Percentiles rank a stretch among this genome's conserved stretches.
Evolutionary conservation across 2,797 vertebrate species (phyloP).

Genomic region (Sebastes flavidus): DNA sequence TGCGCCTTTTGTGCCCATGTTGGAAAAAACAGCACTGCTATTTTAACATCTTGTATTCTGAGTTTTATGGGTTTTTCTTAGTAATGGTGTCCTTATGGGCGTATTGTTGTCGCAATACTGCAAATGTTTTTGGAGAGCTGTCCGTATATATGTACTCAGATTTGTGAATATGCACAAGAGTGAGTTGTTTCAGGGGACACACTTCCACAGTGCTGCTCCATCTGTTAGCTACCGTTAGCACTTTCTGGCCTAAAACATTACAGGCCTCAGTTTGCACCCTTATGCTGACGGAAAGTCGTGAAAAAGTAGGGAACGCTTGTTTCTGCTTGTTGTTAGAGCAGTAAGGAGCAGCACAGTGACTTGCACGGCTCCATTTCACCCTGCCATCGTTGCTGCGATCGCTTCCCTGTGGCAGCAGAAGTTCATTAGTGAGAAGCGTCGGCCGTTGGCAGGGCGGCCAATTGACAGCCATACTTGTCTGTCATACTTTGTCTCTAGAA

Average conservation of each 20-base stretch:
- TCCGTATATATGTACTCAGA: neutral
- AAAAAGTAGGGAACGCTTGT: neutral
- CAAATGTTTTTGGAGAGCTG: too few relatives aligned
- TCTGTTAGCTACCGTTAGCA: neutral
- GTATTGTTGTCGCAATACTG: neutral
- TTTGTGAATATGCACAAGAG: neutral
- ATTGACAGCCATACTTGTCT: neutral
- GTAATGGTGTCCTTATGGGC: neutral
- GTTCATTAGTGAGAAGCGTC: too few relatives aligned
- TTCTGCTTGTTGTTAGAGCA: neutral
- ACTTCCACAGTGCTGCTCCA: neutral
- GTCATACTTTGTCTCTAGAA: neutral
- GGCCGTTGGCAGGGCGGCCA: too few relatives aligned
- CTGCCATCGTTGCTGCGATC: neutral
- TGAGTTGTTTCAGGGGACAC: neutral
- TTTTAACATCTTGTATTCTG: neutral
- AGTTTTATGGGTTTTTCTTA: neutral
- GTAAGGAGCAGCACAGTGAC: neutral
- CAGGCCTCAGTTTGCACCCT: neutral
- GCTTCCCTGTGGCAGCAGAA: too few relatives aligned
- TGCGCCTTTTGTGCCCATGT: neutral
- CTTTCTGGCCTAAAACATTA: neutral
- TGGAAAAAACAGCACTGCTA: neutral
- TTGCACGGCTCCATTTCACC: neutral
- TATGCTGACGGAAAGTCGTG: neutral